Conservation (phyloP, 2,797 vertebrate genomes). For the Schizopygopsis pylzovi region DNA sequence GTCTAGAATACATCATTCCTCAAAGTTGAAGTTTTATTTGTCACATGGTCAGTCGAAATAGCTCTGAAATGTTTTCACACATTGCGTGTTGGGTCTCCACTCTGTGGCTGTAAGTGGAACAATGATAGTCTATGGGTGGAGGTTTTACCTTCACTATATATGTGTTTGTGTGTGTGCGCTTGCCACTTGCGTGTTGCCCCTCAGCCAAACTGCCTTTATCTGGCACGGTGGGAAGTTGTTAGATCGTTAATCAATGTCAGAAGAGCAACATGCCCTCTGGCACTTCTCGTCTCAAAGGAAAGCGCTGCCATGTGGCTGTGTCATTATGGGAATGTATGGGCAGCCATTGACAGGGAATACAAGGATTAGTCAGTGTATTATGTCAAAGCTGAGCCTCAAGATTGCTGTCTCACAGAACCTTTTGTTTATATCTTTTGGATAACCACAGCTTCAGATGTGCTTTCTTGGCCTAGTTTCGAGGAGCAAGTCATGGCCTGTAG, state of each 20-base stretch:
- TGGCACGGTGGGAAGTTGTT: slow-evolving; percentile 50
- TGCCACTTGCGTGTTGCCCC: slow-evolving; percentile 15
- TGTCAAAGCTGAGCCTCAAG: slow-evolving; percentile 26
- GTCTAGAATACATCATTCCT: background rate
- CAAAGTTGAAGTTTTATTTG: slow-evolving; percentile 1
- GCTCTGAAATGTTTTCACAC: slow-evolving; percentile 19
- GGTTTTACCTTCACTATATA: slow-evolving; percentile 32
- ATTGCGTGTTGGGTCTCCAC: background rate
- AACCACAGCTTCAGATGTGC: background rate
- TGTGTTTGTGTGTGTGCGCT: background rate
- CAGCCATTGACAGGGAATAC: slow-evolving; percentile 31
- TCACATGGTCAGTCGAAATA: background rate
- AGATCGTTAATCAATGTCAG: slow-evolving; percentile 57
- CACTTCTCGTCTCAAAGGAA: slow-evolving; percentile 32
- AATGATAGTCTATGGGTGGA: background rate
- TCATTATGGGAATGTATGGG: slow-evolving; percentile 26
- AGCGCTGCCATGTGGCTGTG: slow-evolving; percentile 36
- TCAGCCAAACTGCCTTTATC: slow-evolving; percentile 50
- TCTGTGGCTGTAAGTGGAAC: background rate
- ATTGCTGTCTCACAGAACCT: slow-evolving; percentile 21
- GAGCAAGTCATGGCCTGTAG: slow-evolving; percentile 23
- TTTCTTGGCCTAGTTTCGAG: slow-evolving; percentile 32
- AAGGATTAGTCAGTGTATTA: slow-evolving; percentile 36
- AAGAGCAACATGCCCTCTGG: slow-evolving; percentile 50
- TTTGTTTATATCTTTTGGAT: slow-evolving; percentile 35